phyloP scores from a whole-genome alignment of 2,113 vertebrate species.

The Corydoras sp. region DNA sequence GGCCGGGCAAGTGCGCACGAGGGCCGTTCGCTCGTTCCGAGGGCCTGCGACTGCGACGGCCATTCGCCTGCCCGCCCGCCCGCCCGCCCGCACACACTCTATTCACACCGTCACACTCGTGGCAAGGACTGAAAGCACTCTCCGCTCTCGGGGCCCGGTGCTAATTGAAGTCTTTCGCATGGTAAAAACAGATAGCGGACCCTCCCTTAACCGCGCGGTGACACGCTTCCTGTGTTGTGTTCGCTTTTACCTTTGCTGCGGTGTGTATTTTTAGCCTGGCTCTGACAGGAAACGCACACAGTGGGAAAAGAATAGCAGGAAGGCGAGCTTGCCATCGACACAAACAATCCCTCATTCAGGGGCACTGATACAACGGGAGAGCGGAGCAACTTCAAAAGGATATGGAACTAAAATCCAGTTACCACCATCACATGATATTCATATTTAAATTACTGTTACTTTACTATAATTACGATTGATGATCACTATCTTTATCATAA shows the following conservation, averaged over 20 bases:
- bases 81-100: neutral
- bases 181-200: neutral
- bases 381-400: too few species aligned
- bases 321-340: constrained; percentile 79
- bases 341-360: constrained; percentile 63
- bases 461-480: too few species aligned
- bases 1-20: neutral
- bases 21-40: neutral
- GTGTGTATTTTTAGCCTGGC: constrained; percentile 82
- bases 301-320: constrained; percentile 95
- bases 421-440: too few species aligned
- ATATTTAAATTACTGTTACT: too few species aligned
- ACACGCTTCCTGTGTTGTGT: constrained; percentile 80
- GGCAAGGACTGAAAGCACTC: too few species aligned
- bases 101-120: too few species aligned
- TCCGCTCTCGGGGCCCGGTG: too few species aligned
- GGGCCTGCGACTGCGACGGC: neutral
- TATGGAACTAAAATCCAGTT: too few species aligned
- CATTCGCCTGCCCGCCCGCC: constrained; percentile 9
- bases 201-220: constrained; percentile 56
- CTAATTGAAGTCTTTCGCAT: neutral
- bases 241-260: constrained; percentile 64
- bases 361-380: too few species aligned
- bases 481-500: too few species aligned
- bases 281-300: constrained; percentile 89